Conservation (phyloP, 2,888 invertebrate species). For the Tenthredo scrophulariae region DNA sequence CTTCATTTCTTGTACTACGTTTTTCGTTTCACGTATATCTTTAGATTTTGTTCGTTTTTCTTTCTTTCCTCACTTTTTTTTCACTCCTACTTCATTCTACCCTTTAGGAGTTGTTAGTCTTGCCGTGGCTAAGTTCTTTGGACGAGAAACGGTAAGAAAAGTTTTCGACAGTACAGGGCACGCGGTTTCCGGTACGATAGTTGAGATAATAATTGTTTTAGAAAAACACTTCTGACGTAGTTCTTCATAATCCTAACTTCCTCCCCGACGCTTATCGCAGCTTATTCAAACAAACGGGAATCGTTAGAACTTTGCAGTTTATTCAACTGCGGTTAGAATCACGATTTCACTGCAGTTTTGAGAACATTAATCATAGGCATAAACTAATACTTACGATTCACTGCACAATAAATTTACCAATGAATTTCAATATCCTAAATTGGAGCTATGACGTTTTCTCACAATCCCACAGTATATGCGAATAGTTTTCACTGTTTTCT, state of each 20-base stretch:
- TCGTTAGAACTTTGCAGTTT: neutral
- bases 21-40: constrained; percentile 6
- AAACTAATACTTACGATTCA: neutral
- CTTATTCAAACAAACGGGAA: neutral
- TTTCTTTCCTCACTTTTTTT: neutral
- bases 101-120: constrained; percentile 38
- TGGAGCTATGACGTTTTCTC: neutral
- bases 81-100: constrained; percentile 26
- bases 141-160: constrained; percentile 1
- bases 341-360: neutral
- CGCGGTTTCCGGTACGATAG: constrained; percentile 25
- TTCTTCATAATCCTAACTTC: neutral
- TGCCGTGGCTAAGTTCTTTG: constrained; percentile 4
- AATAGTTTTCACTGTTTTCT: constrained; percentile 25
- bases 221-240: constrained; percentile 14
- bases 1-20: constrained; percentile 19
- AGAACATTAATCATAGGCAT: neutral
- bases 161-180: neutral
- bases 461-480: neutral
- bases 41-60: neutral
- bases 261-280: neutral
- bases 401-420: neutral
- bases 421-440: neutral
- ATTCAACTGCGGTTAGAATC: neutral
- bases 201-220: constrained; percentile 22